Conservation (phyloP, 2,888 invertebrate genomes). For the Graphium colonna region DNA sequence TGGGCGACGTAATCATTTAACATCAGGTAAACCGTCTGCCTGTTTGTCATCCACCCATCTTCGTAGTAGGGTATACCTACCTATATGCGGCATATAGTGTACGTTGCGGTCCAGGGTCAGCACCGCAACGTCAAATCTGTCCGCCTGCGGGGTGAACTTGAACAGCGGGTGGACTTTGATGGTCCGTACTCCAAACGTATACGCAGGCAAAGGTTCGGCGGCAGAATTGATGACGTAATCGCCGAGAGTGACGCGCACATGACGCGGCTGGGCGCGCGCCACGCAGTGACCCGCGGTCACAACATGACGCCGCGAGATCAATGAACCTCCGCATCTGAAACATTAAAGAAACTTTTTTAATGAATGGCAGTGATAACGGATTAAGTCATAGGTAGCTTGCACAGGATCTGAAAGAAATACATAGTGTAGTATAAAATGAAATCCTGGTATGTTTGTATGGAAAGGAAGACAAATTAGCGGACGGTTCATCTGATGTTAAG, state of each 20-base stretch:
- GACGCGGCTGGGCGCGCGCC: constrained; percentile 92
- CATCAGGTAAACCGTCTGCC: too few relatives aligned
- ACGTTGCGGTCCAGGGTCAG: constrained; percentile 92
- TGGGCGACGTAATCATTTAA: too few relatives aligned
- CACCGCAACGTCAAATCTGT: constrained; percentile 95
- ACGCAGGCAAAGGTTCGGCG: constrained; percentile 93
- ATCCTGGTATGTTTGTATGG: too few relatives aligned
- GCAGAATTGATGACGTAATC: constrained; percentile 97
- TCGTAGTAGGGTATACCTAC: too few relatives aligned
- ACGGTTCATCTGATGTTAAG: too few relatives aligned
- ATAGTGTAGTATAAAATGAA: too few relatives aligned
- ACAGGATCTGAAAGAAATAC: too few relatives aligned
- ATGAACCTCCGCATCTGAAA: constrained; percentile 92
- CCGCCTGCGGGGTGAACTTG: constrained; percentile 93
- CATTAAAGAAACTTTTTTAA: constrained; percentile 5
- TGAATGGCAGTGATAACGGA: too few relatives aligned
- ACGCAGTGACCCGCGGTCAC: constrained; percentile 97
- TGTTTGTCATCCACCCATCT: too few relatives aligned
- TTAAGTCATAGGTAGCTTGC: too few relatives aligned
- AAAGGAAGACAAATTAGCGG: too few relatives aligned
- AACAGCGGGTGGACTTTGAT: constrained; percentile 93
- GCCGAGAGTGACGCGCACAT: constrained; percentile 94
- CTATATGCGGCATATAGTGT: constrained; percentile 94
- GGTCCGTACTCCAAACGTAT: constrained; percentile 94
- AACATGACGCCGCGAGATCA: constrained; percentile 94